Conservation (phyloP, 2,113 vertebrate genomes). For the Danionella cerebrum region DNA sequence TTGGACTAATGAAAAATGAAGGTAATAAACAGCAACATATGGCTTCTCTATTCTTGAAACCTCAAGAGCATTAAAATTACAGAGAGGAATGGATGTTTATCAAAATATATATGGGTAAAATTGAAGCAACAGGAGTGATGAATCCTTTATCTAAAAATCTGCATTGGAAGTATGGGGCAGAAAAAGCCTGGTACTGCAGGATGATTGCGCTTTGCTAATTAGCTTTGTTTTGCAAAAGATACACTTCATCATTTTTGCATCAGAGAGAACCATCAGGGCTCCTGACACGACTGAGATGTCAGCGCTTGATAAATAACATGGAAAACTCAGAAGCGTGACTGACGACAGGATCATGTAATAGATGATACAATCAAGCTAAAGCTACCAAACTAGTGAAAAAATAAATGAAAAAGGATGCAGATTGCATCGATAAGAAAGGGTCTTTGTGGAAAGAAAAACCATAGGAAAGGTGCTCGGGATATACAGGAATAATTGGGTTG, state of each 20-base stretch:
- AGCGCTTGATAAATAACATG: slow-evolving; percentile 22
- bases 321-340: slow-evolving; percentile 15
- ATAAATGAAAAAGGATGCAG: background rate
- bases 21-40: too few relatives aligned
- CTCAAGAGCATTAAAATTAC: background rate
- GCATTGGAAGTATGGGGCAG: background rate
- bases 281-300: slow-evolving; percentile 24
- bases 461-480: background rate
- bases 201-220: slow-evolving; percentile 19
- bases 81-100: background rate
- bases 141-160: background rate
- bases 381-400: slow-evolving; percentile 6
- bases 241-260: slow-evolving; percentile 33
- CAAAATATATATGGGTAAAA: background rate
- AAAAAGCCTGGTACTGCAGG: background rate
- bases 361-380: slow-evolving; percentile 25
- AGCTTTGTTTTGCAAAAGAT: slow-evolving; percentile 1
- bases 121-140: background rate
- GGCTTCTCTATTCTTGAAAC: too few relatives aligned
- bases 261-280: background rate
- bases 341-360: background rate
- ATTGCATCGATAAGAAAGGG: background rate
- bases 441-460: background rate
- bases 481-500: slow-evolving; percentile 14
- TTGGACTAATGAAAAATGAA: too few relatives aligned